phyloP scores from a whole-genome alignment of 2,113 vertebrate genomes.

The Mionectes macconnelli region DNA sequence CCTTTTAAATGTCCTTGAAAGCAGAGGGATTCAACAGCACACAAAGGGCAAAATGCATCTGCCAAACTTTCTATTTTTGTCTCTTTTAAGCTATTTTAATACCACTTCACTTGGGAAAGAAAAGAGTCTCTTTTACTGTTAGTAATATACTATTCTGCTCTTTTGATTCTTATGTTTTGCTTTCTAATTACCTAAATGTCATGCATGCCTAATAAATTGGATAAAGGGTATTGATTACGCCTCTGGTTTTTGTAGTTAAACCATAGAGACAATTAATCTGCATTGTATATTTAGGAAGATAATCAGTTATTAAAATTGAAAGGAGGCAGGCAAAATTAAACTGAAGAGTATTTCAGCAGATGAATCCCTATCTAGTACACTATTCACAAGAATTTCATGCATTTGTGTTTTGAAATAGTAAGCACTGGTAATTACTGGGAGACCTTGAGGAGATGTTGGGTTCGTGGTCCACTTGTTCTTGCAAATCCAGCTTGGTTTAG shows the following conservation, averaged over 20 bases:
- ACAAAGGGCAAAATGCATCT: background rate
- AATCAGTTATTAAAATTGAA: slow-evolving; percentile 27
- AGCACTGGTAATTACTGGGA: background rate
- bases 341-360: background rate
- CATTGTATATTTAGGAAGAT: slow-evolving; percentile 29
- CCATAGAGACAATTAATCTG: slow-evolving; percentile 26
- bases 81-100: slow-evolving; percentile 23
- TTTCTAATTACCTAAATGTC: slow-evolving; percentile 56
- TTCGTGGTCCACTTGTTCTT: background rate
- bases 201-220: slow-evolving; percentile 52
- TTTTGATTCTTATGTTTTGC: slow-evolving; percentile 19
- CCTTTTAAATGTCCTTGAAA: background rate
- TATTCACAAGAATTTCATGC: background rate
- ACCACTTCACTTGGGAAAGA: slow-evolving; percentile 25
- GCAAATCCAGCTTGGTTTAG: background rate
- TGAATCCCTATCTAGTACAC: background rate
- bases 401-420: background rate
- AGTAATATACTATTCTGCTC: background rate
- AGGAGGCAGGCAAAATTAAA: background rate
- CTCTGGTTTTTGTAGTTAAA: slow-evolving; percentile 1
- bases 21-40: background rate
- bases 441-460: background rate
- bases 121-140: background rate
- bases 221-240: slow-evolving; percentile 39
- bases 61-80: slow-evolving; percentile 39